These are phyloP conservation scores for Poeciliopsis turneri DNA, from an alignment of 2,797 vertebrate species.

Conservation along the genomic window DNA sequence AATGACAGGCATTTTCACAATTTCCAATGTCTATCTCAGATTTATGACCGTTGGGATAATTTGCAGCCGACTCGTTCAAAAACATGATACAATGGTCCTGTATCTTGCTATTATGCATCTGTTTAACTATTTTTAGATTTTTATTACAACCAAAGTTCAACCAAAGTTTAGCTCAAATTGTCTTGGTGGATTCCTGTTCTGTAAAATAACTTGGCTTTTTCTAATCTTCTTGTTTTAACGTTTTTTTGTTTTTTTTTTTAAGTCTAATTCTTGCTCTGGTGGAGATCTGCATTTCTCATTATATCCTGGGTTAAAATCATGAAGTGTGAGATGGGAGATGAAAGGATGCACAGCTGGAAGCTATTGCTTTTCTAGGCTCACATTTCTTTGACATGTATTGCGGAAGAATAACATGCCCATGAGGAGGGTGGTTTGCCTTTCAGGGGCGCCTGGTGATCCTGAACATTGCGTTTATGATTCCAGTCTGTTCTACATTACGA, in stretches of 20 bases:
- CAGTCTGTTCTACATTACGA: not conserved
- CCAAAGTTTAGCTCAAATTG: not conserved
- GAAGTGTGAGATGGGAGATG: conserved; percentile 25
- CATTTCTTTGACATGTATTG: conserved; percentile 34
- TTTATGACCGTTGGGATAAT: not conserved
- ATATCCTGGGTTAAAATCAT: conserved; percentile 11
- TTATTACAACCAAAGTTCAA: not conserved
- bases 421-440: conserved; percentile 1
- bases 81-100: not conserved
- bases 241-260: not conserved
- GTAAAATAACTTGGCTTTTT: not conserved
- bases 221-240: not conserved
- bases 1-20: not conserved
- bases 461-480: not conserved
- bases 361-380: conserved; percentile 39
- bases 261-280: conserved; percentile 15
- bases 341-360: conserved; percentile 46
- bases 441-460: conserved; percentile 8
- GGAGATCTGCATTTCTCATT: conserved; percentile 44
- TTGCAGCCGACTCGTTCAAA: not conserved
- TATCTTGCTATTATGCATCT: not conserved
- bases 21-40: not conserved
- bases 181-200: not conserved
- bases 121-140: not conserved
- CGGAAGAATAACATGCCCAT: conserved; percentile 20